phyloP scores from a whole-genome alignment of 2,113 vertebrate genomes.

The Formicarius rufipectus region DNA sequence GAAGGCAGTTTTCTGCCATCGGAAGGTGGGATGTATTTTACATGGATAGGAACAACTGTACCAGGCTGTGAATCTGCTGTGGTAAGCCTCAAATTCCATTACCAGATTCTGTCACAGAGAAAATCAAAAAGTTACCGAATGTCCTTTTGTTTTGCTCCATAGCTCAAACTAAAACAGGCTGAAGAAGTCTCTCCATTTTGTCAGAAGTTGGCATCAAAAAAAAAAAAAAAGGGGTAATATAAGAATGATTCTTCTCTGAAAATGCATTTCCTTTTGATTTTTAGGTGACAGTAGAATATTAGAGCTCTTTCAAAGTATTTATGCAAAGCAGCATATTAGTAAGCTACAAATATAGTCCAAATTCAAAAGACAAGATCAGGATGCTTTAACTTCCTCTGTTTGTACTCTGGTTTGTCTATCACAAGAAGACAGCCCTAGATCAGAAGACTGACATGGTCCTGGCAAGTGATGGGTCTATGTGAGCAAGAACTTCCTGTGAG shows the following conservation, averaged over 20 bases:
- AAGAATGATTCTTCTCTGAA: background rate
- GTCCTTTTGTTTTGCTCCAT: conserved; percentile 12
- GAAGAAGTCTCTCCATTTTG: conserved; percentile 42
- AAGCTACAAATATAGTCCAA: background rate
- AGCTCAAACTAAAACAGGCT: conserved; percentile 45
- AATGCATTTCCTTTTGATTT: background rate
- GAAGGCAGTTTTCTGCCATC: background rate
- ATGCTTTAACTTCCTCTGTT: background rate
- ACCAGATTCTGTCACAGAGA: background rate
- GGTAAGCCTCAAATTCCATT: background rate
- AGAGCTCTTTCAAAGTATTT: background rate
- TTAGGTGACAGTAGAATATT: background rate
- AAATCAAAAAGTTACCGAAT: background rate
- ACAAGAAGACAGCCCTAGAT: background rate
- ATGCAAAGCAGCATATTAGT: background rate
- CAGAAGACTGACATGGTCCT: background rate
- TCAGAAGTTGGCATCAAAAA: background rate
- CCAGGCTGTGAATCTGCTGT: background rate
- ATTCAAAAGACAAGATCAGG: background rate
- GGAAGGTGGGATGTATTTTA: background rate
- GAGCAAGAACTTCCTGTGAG: conserved; percentile 49
- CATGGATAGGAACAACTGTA: background rate
- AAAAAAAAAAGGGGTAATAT: background rate
- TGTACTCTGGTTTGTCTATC: background rate
- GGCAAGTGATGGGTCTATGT: background rate